Evolutionary conservation across 2,888 invertebrate species (phyloP).

Genomic region (Thysanoteuthis rhombus): DNA sequence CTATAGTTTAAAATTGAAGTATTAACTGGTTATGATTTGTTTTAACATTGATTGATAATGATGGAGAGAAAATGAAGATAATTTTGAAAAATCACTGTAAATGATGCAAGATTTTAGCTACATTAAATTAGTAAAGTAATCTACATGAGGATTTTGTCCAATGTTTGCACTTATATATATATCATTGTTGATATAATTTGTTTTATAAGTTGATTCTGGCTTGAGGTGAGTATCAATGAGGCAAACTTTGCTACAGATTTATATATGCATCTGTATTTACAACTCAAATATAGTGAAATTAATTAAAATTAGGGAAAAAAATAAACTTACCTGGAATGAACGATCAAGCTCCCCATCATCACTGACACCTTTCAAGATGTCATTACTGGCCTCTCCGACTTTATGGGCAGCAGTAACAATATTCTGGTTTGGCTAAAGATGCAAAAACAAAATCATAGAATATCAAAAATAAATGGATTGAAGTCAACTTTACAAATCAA

Average conservation of each 20-base stretch:
- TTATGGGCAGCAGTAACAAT: constrained; percentile 90
- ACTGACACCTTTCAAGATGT: constrained; percentile 81
- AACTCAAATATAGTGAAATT: background rate
- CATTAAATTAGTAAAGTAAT: background rate
- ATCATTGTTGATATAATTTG: too few species aligned
- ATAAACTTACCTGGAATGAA: constrained; percentile 70
- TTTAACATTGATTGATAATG: too few species aligned
- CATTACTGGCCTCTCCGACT: constrained; percentile 93
- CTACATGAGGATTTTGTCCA: background rate
- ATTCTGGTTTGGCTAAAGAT: constrained; percentile 83
- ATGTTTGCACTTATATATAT: too few species aligned
- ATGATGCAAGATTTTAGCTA: too few species aligned
- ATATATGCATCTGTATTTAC: too few species aligned
- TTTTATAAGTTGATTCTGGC: too few species aligned
- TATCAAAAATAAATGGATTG: background rate
- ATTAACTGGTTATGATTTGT: background rate
- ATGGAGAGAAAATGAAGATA: too few species aligned
- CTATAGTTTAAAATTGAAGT: background rate
- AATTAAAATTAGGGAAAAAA: background rate
- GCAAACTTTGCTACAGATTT: background rate
- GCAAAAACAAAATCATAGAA: background rate
- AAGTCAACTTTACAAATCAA: too few species aligned
- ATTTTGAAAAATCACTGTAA: too few species aligned
- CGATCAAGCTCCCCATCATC: constrained; percentile 75
- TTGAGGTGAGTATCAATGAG: background rate